These are phyloP conservation scores for Heteromormyrus szaboi DNA, from an alignment of 2,797 vertebrate genomes.

Conservation along the genomic window DNA sequence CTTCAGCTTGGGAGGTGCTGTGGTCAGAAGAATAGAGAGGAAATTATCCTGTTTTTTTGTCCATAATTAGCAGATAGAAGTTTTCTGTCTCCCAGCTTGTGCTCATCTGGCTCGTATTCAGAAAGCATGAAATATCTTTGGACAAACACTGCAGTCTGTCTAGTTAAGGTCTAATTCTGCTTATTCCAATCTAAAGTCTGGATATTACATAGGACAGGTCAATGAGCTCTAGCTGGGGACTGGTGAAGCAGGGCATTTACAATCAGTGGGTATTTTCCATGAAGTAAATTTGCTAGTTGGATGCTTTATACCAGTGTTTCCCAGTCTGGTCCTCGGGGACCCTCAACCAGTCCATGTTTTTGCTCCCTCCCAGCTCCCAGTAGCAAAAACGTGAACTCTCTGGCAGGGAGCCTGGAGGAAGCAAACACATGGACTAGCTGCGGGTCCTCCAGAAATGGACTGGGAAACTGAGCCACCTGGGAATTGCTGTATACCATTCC, in stretches of 20 bases:
- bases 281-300: background rate
- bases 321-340: background rate
- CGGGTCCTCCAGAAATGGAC: background rate
- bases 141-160: background rate
- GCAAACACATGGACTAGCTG: background rate
- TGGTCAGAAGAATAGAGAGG: background rate
- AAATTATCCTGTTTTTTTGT: background rate
- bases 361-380: background rate
- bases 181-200: background rate
- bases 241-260: background rate
- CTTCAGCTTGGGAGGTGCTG: background rate
- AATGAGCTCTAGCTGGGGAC: background rate
- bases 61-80: background rate
- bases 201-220: background rate
- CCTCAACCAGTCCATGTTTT: background rate
- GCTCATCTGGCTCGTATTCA: background rate
- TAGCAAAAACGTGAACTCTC: background rate
- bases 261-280: background rate
- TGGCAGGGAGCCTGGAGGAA: background rate
- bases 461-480: background rate
- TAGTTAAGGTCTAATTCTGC: background rate
- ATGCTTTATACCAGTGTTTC: background rate
- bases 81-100: background rate
- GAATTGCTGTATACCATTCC: background rate
- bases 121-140: background rate